Evolutionary conservation across 2,797 vertebrate species (phyloP), one percentile per base, ranked within the genome.

Genomic region (Ibycter americanus): DNA sequence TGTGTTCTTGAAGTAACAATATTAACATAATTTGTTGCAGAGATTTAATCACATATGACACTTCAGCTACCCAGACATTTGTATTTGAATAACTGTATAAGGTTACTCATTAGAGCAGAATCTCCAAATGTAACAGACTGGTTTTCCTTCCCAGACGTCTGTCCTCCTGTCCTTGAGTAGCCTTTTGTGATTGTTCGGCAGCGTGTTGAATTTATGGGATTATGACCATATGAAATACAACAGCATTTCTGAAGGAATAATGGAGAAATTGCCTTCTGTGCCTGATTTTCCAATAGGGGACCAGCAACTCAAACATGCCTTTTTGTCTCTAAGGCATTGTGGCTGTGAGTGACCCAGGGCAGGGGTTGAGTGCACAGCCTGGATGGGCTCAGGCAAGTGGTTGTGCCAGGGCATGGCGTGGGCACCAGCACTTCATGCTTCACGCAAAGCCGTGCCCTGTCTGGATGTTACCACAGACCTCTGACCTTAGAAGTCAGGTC

Each of bases 11-110:
- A 88, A 93, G 92, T 91, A 96, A 62, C 61, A 86, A 81, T 84
- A 94, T 92, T 96, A 91, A 62, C 62, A 86, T 96, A 90, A 96
- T 90, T 95, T 91, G 82, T 94, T 94, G 54, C 61, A 62, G 66
- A 88, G 42, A 59, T 87, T 83, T 83, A 94, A 95, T 94, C 66
- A 70, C 18, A 22, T 32, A 38, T 52, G 89, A 78, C 84, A 92
- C n/a, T 81, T 91, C 2, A 92, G 58, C 76, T 92, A 71, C 76
- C 47, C 68, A 85, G 68, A 87, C 63, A 46, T 91, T 87, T 63
- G 27, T 70, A 91, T 83, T 94, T 91, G 94, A 93, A 63, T 93
- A 92, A 93, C 90, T 88, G 85, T 79, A 11, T 63, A 76, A 66
- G 59, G 62, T 82, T 92, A 40, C 62, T 90, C 70, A 47, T 89